Evolutionary conservation across 1,140 invertebrate species (phyloP), one percentile per base, ranked within the genome.

Genomic region (Drosophila mayri): DNA sequence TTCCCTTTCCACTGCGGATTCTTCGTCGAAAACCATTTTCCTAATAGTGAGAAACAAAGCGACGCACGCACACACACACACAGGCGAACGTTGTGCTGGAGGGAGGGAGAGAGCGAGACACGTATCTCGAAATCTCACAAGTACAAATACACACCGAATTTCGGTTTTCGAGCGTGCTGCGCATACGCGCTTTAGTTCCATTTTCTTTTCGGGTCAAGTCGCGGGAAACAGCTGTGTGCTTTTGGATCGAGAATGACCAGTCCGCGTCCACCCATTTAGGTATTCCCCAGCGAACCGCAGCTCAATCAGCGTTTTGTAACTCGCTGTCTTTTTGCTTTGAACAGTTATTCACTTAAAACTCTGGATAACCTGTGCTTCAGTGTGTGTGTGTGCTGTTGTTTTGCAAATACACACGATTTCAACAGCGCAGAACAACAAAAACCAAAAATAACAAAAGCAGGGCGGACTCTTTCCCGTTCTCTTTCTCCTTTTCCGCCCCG

Each of bases 281-380:
- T 88, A 84, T 88, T 88, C 85, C 84, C 83, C 85, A 65, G 68
- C 82, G 62, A 70, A 59, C 54, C 70, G 58, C 67, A 61, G 63
- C 71, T 49, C 59, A 77, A 40, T 90, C 85, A 88, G 84, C 84
- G 79, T 78, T 81, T 73, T 77, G 32, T 66, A 50, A 50, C 50
- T 81, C 55, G 30, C 67, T 75, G 44, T 63, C n/a, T 65, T 79
- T 44, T 25, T 25, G 81, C 71, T 78, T 65, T 78, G 57, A 75
- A 80, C 81, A 67, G 68, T 86, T 80, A 71, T 84, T 63, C 79
- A 62, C 50, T 40, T 78, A 62, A 67, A 82, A 58, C 38, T 79
- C 70, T 35, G 60, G 55, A 37, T 74, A 59, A 70, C 25, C 57
- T 44, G 50, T 68, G 32, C 61, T 38, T 38, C 35, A 40, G 8